These are phyloP conservation scores for Pegea sp. DNA, from an alignment of 23 tunicate genomes.

Conservation along the genomic window DNA sequence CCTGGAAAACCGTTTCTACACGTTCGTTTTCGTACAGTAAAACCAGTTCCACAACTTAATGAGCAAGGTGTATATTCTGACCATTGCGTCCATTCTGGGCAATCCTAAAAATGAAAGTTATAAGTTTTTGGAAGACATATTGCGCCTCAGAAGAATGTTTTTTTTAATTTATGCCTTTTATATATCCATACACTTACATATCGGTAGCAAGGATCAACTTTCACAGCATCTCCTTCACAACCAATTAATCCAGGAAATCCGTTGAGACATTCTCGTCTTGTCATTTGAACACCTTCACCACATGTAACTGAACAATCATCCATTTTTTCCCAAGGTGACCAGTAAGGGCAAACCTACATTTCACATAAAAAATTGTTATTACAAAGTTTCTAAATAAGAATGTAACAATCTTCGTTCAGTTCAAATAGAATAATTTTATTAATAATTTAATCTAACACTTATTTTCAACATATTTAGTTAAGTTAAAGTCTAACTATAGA, in stretches of 20 bases:
- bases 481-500: no score
- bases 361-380: not conserved
- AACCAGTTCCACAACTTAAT: constrained; percentile 11
- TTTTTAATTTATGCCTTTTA: no score
- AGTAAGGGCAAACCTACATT: constrained; percentile 35
- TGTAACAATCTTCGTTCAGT: not conserved
- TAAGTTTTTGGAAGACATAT: no score
- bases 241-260: constrained; percentile 6
- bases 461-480: no score
- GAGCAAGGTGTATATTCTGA: constrained; percentile 11
- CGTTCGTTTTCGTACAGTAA: constrained; percentile 5
- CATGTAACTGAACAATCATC: constrained; percentile 28
- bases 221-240: constrained; percentile 15
- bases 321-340: constrained; percentile 58
- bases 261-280: constrained; percentile 30
- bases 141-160: no score
- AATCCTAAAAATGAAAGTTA: constrained; percentile 3
- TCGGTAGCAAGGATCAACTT: constrained; percentile 20
- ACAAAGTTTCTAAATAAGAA: not conserved
- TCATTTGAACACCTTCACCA: constrained; percentile 24
- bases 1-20: constrained; percentile 28
- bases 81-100: constrained; percentile 36
- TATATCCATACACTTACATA: no score
- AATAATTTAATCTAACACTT: not conserved
- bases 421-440: not conserved